Evolutionary conservation across 2,797 vertebrate genomes (phyloP).

Genomic region (Balearica regulorum): DNA sequence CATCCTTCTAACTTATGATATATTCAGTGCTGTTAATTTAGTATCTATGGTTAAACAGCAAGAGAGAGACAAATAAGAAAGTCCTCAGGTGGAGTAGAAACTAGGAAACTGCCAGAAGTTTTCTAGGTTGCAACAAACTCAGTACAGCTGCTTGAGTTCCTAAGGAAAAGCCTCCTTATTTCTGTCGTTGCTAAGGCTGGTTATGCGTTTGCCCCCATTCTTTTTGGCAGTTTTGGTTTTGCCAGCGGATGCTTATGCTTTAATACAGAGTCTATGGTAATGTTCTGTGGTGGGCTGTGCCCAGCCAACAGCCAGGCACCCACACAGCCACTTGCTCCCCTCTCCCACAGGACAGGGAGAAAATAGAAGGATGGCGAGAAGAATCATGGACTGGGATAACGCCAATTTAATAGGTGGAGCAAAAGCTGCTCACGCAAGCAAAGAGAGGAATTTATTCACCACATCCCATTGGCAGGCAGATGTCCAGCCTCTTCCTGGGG

Average conservation of each 20-base stretch:
- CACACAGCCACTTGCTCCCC: rapidly evolving
- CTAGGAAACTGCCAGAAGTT: background rate
- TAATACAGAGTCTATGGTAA: background rate
- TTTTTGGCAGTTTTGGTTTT: background rate
- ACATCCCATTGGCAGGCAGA: background rate
- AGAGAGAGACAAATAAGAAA: background rate
- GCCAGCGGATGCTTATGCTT: background rate
- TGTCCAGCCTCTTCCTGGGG: background rate
- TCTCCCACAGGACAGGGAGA: background rate
- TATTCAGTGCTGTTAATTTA: background rate
- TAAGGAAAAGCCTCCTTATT: background rate
- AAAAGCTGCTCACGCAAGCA: background rate
- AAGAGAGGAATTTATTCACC: background rate
- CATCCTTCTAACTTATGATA: background rate
- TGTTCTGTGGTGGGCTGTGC: background rate
- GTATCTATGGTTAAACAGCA: background rate
- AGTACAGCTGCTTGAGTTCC: background rate
- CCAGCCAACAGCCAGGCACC: background rate
- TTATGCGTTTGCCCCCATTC: background rate
- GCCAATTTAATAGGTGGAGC: background rate
- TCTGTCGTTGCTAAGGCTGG: background rate
- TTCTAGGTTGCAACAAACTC: background rate
- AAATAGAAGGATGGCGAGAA: background rate
- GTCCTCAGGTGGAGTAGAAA: rapidly evolving
- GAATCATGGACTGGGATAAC: background rate